phyloP scores from a whole-genome alignment of 2,113 vertebrate species.

The Heterotis niloticus region DNA sequence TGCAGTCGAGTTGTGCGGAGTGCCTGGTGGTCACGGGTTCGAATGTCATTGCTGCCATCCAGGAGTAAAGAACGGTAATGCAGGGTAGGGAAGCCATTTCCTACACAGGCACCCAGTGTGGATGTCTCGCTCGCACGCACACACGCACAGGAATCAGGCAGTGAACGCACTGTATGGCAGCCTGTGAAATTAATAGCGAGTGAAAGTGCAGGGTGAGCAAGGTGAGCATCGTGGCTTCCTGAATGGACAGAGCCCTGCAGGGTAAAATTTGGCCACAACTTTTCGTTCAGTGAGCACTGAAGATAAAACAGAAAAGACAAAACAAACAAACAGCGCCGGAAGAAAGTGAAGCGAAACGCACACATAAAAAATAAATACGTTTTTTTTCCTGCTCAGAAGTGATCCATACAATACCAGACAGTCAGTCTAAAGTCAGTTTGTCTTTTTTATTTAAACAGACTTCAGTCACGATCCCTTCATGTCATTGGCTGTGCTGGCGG shows the following conservation, averaged over 20 bases:
- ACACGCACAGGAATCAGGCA: conserved; percentile 49
- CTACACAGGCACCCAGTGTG: conserved; percentile 73
- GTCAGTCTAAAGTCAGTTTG: conserved; percentile 4
- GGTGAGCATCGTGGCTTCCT: conserved; percentile 24
- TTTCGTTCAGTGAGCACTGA: conserved; percentile 59
- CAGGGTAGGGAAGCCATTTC: conserved; percentile 29
- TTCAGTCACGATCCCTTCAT: conserved; percentile 1
- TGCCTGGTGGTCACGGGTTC: conserved; percentile 43
- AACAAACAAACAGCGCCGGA: conserved; percentile 27
- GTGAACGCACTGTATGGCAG: conserved; percentile 73
- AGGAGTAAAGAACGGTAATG: conserved; percentile 52
- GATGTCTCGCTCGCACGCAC: conserved; percentile 9
- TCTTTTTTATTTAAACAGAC: not conserved
- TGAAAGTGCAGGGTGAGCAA: conserved; percentile 61
- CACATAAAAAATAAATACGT: conserved; percentile 55
- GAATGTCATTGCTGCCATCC: conserved; percentile 47
- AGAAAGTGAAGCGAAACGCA: conserved; percentile 54
- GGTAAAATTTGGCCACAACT: conserved; percentile 38
- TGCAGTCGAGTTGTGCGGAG: conserved; percentile 45
- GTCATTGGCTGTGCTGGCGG: not conserved
- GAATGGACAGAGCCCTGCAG: conserved; percentile 15
- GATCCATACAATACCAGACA: not conserved
- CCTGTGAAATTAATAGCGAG: conserved; percentile 70
- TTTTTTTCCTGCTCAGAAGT: conserved; percentile 9
- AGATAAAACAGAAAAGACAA: conserved; percentile 27